Evolutionary conservation across 2,888 invertebrate genomes (phyloP).

Genomic region (Bruchidius siliquastri): DNA sequence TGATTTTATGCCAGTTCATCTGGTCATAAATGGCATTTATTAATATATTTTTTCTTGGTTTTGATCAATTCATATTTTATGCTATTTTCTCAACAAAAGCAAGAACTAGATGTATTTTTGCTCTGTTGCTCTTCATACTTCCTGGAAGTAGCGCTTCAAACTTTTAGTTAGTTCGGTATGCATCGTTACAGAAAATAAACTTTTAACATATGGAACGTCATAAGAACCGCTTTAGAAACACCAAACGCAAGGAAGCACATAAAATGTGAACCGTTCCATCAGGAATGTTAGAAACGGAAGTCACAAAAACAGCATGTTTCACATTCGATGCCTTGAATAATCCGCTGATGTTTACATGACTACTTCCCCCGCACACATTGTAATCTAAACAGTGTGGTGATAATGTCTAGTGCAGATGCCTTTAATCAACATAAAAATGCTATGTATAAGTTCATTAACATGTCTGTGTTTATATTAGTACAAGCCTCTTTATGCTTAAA

Average conservation of each 20-base stretch:
- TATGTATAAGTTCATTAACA: slow-evolving; percentile 6
- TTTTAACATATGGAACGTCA: background rate
- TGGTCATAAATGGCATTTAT: too few species aligned
- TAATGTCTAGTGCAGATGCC: background rate
- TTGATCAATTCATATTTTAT: too few species aligned
- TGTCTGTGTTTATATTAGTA: slow-evolving; percentile 5
- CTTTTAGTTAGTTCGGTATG: background rate
- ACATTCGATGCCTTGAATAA: background rate
- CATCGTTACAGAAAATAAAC: background rate
- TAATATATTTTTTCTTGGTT: too few species aligned
- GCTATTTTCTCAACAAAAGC: too few species aligned
- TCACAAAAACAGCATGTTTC: background rate
- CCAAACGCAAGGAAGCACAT: background rate
- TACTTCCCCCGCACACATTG: background rate
- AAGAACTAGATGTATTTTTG: too few species aligned
- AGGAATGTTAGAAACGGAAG: background rate
- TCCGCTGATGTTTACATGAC: background rate
- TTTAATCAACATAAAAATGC: background rate
- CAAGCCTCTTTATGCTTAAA: background rate
- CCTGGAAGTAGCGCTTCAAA: too few species aligned
- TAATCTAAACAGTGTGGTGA: background rate
- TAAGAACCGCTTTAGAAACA: background rate
- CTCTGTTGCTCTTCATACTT: too few species aligned
- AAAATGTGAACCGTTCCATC: background rate
- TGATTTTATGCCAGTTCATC: too few species aligned